These are phyloP conservation scores for Xiphophorus birchmanni DNA, from an alignment of 2,797 vertebrate species.

Conservation along the genomic window DNA sequence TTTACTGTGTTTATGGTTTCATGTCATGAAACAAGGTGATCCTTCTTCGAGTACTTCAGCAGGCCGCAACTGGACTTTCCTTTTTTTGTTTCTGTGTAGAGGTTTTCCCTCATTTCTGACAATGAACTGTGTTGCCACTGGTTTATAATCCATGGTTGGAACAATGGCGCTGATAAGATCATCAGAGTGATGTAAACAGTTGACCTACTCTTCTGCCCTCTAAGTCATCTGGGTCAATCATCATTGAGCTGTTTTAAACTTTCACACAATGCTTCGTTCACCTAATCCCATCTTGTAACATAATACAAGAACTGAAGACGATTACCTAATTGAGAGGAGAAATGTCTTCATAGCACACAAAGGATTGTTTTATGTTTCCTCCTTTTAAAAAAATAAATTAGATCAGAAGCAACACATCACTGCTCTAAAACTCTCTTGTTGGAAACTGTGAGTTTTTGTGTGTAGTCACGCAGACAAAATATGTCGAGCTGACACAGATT, in stretches of 20 bases:
- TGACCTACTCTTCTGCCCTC: neutral
- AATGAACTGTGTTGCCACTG: neutral
- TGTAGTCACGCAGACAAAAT: conserved; percentile 19
- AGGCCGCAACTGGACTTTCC: neutral
- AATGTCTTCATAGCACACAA: neutral
- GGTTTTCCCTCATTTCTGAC: neutral
- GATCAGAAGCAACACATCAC: neutral
- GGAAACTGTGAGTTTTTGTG: neutral
- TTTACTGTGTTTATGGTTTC: neutral
- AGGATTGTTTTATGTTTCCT: neutral
- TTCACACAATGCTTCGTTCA: neutral
- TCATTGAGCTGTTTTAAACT: neutral
- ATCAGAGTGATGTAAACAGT: neutral
- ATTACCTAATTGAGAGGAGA: neutral
- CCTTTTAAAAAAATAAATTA: neutral
- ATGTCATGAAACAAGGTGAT: neutral
- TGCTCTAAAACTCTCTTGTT: conserved; percentile 12
- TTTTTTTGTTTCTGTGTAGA: neutral
- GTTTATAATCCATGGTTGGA: neutral
- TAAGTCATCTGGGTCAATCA: neutral
- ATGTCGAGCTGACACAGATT: conserved; percentile 43
- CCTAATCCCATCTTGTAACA: neutral
- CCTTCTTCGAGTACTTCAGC: neutral
- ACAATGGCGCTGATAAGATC: neutral
- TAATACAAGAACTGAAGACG: neutral